Evolutionary conservation across 1,140 invertebrate species (phyloP).

Genomic region (Camponotus vicinus): DNA sequence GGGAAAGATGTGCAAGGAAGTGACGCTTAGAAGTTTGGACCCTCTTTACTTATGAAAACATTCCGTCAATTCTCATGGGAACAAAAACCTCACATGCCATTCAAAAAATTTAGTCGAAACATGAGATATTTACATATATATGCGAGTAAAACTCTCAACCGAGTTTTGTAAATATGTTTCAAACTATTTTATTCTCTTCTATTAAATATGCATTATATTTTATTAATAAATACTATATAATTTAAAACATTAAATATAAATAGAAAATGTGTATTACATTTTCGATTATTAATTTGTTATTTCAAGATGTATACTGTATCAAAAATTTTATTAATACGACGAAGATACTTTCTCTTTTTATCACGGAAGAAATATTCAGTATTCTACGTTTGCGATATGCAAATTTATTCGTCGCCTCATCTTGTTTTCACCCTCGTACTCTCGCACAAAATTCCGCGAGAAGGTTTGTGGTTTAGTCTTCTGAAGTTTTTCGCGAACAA

Average conservation of each 20-base stretch:
- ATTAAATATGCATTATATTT: background rate
- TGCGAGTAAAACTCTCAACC: background rate
- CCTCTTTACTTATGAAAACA: constrained; percentile 61
- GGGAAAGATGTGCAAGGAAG: constrained; percentile 21
- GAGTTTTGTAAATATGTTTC: background rate
- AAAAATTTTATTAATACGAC: constrained; percentile 28
- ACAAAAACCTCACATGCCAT: background rate
- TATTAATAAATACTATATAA: background rate
- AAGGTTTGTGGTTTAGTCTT: constrained; percentile 7
- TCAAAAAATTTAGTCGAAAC: constrained; percentile 6
- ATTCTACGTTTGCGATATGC: constrained; percentile 36
- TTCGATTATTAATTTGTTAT: constrained; percentile 20
- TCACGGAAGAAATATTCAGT: background rate
- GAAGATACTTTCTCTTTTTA: background rate
- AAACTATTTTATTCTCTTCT: background rate
- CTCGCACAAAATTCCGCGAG: constrained; percentile 24
- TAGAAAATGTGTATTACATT: too few relatives aligned
- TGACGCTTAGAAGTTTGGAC: background rate
- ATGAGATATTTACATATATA: constrained; percentile 33
- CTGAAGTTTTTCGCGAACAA: constrained; percentile 72
- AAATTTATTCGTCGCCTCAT: constrained; percentile 11
- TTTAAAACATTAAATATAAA: background rate
- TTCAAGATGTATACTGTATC: background rate
- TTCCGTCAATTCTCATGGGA: constrained; percentile 47
- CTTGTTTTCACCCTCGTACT: constrained; percentile 4